Percentiles rank a stretch among this genome's conserved stretches.
Evolutionary conservation across 1,140 invertebrate species (phyloP).

Genomic region (Drosophila aff.): DNA sequence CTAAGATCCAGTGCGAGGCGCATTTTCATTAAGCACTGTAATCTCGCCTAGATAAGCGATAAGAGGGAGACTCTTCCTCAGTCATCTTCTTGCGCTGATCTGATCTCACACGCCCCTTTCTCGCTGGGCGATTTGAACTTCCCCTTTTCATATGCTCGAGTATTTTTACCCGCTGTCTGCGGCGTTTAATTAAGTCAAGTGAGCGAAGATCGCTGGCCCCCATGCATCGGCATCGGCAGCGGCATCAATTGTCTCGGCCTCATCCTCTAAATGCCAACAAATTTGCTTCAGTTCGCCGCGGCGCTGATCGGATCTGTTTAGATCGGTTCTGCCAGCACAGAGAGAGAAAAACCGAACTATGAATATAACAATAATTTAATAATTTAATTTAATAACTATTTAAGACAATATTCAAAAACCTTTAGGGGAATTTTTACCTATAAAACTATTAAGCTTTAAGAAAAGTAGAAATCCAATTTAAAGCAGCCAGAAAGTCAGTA

Average conservation of each 20-base stretch:
- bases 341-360: neutral
- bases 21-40: slow-evolving; percentile 32
- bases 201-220: slow-evolving; percentile 72
- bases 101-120: slow-evolving; percentile 56
- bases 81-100: slow-evolving; percentile 43
- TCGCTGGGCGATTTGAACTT: slow-evolving; percentile 43
- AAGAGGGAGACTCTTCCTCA: slow-evolving; percentile 49
- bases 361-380: neutral
- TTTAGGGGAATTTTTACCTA: neutral
- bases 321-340: slow-evolving; percentile 15
- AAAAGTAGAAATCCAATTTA: neutral
- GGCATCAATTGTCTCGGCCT: slow-evolving; percentile 53
- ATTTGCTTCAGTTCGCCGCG: slow-evolving; percentile 47
- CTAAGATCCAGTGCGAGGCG: slow-evolving; percentile 34
- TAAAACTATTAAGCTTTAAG: neutral
- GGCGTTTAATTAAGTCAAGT: slow-evolving; percentile 82
- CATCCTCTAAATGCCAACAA: slow-evolving; percentile 75
- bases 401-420: neutral
- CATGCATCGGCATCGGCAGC: slow-evolving; percentile 35
- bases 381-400: too few relatives aligned
- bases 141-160: slow-evolving; percentile 51
- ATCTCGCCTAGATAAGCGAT: slow-evolving; percentile 69
- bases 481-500: neutral
- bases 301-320: slow-evolving; percentile 21
- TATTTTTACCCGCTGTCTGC: slow-evolving; percentile 46